Conservation (phyloP, 2,797 vertebrate species). For the Xerus rutilus region DNA sequence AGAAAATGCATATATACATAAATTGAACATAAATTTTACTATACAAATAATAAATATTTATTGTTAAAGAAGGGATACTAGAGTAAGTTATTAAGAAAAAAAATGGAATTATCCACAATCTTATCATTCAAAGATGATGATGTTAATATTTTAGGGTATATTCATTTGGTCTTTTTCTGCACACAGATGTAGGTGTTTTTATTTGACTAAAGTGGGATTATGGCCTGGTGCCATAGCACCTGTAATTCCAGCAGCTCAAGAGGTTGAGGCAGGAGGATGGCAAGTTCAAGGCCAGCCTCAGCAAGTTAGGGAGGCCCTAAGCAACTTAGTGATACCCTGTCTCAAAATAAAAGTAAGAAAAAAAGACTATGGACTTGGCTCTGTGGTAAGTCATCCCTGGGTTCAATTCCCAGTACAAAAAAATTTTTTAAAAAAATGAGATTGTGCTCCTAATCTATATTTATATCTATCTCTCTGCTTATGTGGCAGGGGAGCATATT, state of each 20-base stretch:
- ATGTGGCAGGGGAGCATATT: neutral
- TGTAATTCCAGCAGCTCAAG: too few relatives aligned
- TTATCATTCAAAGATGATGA: neutral
- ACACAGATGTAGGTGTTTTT: neutral
- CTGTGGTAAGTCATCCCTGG: too few relatives aligned
- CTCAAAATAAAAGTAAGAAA: too few relatives aligned
- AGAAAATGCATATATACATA: neutral
- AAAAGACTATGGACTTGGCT: too few relatives aligned
- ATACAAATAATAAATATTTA: neutral
- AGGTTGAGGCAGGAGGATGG: too few relatives aligned
- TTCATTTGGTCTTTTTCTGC: neutral
- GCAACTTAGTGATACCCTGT: too few relatives aligned
- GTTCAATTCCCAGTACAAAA: too few relatives aligned
- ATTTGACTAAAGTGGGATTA: neutral
- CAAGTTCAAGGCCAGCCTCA: too few relatives aligned
- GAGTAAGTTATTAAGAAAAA: constrained; percentile 9
- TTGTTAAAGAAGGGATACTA: neutral
- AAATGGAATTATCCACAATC: neutral
- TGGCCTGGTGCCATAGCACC: too few relatives aligned
- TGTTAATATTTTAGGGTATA: neutral
- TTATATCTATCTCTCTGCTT: neutral
- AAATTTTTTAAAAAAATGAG: too few relatives aligned
- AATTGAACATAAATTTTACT: neutral
- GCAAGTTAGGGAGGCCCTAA: too few relatives aligned
- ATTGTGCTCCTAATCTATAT: neutral